Percentiles rank a stretch among this genome's conserved stretches.
phyloP scores from a whole-genome alignment of 2,797 vertebrate species.

The Helicolenus hilgendorfi region DNA sequence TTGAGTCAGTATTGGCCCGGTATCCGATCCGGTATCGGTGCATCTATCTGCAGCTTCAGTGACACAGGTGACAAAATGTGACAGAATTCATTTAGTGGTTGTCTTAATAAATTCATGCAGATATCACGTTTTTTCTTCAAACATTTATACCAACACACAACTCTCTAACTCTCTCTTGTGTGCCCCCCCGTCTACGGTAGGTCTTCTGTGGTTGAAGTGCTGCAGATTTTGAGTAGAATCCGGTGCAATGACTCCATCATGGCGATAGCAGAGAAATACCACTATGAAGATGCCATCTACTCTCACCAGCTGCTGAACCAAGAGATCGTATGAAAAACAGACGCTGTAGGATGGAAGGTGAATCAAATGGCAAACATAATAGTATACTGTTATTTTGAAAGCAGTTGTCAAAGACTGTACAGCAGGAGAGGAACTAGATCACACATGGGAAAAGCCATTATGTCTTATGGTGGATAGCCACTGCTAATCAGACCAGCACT shows the following conservation, averaged over 20 bases:
- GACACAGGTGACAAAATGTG: background rate
- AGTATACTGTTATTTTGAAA: background rate
- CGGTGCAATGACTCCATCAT: conserved; percentile 89
- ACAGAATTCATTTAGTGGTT: background rate
- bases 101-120: background rate
- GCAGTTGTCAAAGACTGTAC: background rate
- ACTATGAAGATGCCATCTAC: conserved; percentile 89
- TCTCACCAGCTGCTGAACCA: conserved; percentile 83
- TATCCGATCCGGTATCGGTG: no score
- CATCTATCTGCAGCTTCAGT: background rate
- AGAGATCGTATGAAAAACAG: conserved; percentile 50
- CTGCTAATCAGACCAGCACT: background rate
- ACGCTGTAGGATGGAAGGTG: background rate
- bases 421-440: background rate
- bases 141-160: background rate
- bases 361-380: background rate
- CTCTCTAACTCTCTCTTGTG: background rate
- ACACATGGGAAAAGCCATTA: background rate
- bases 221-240: conserved; percentile 91
- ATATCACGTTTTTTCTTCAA: background rate
- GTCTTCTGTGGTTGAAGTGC: conserved; percentile 84
- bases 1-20: no score
- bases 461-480: background rate
- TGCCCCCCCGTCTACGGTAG: conserved; percentile 37
- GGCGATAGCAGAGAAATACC: conserved; percentile 89